Conservation (phyloP, 2,888 invertebrate genomes). For the Trileptium ribeirensis region DNA sequence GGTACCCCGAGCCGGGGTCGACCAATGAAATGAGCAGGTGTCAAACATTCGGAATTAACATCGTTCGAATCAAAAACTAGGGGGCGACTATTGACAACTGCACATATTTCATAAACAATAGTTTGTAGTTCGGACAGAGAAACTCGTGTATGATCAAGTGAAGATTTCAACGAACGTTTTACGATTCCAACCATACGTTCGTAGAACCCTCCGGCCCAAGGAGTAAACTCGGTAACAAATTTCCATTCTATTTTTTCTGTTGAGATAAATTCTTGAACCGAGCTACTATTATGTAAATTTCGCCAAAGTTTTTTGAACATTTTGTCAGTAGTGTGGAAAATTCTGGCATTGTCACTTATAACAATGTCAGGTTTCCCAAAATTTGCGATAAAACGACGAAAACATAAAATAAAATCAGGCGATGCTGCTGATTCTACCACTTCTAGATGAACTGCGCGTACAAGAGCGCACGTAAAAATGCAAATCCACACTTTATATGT, state of each 20-base stretch:
- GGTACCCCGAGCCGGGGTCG: too few species aligned
- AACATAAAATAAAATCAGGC: conserved; percentile 42
- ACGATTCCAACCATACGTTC: conserved; percentile 51
- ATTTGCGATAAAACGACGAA: conserved; percentile 48
- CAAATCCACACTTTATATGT: too few species aligned
- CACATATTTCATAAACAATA: neutral
- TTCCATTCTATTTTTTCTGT: conserved; percentile 38
- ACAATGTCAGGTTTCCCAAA: conserved; percentile 46
- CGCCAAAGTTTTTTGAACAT: conserved; percentile 38
- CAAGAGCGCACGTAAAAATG: conserved; percentile 20
- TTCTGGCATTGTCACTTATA: conserved; percentile 52
- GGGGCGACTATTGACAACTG: neutral
- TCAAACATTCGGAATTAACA: neutral
- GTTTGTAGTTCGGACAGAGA: neutral
- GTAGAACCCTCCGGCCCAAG: conserved; percentile 55
- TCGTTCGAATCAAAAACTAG: neutral
- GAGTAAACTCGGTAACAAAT: conserved; percentile 51
- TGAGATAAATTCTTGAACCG: conserved; percentile 14
- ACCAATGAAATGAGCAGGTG: conserved; percentile 6
- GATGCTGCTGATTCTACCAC: conserved; percentile 40
- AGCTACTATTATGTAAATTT: too few species aligned
- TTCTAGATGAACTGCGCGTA: conserved; percentile 22
- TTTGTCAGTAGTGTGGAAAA: conserved; percentile 50
- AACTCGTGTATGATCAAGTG: neutral
- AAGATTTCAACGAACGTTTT: conserved; percentile 39